phyloP scores from a whole-genome alignment of 37 sponge, comb jelly and placozoan species.

The Ephydatia muelleri region DNA sequence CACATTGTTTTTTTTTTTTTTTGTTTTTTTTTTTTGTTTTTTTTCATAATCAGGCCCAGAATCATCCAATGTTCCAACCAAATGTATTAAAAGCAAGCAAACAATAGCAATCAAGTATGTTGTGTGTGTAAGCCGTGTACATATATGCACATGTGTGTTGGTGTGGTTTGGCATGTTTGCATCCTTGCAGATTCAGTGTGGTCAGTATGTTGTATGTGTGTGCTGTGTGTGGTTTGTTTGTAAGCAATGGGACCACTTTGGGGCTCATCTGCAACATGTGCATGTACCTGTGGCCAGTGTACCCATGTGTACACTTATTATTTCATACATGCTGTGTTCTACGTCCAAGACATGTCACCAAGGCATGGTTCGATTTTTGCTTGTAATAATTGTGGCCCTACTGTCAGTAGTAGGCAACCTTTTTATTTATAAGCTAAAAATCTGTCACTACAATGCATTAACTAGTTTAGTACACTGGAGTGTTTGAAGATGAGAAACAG shows the following conservation, averaged over 20 bases:
- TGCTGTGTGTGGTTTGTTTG: slow-evolving; percentile 4
- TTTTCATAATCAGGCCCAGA: slow-evolving; percentile 8
- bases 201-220: slow-evolving; percentile 12
- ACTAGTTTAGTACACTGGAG: too few relatives aligned
- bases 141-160: background rate
- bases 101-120: slow-evolving; percentile 62
- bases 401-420: too few relatives aligned
- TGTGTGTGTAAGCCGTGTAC: background rate
- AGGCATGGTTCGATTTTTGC: too few relatives aligned
- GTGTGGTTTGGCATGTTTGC: background rate
- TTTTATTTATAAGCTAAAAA: too few relatives aligned
- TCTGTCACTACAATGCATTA: too few relatives aligned
- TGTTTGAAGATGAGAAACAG: too few relatives aligned
- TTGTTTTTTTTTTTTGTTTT: background rate
- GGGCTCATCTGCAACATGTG: background rate
- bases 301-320: too few relatives aligned
- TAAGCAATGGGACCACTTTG: background rate
- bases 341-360: too few relatives aligned
- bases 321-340: too few relatives aligned
- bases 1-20: background rate
- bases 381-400: too few relatives aligned
- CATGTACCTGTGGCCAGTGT: too few relatives aligned
- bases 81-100: slow-evolving; percentile 58
- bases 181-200: background rate
- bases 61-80: slow-evolving; percentile 49